Evolutionary conservation across 92 coral and sea anemone genomes (phyloP).

Genomic region (Phenganax subtilis): DNA sequence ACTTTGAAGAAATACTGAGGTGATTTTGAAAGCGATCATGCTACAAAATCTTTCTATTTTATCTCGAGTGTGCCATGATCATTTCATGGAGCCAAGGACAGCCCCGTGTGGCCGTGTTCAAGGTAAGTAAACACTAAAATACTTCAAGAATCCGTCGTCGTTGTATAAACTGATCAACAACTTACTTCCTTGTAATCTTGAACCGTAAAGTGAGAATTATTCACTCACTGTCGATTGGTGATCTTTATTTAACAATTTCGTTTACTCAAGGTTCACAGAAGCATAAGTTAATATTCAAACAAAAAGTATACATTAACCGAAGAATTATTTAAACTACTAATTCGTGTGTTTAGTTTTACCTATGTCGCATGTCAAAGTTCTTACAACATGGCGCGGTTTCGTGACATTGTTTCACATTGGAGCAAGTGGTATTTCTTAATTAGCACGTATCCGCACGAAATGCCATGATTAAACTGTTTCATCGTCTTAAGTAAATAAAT

Average conservation of each 20-base stretch:
- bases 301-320: conserved; percentile 13
- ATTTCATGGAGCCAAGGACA: conserved; percentile 32
- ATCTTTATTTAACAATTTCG: conserved; percentile 20
- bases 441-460: conserved; percentile 23
- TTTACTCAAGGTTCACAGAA: conserved; percentile 2
- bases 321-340: not conserved
- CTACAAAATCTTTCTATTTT: conserved; percentile 37
- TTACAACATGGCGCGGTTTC: conserved; percentile 21
- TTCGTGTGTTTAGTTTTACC: not conserved
- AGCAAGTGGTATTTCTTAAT: conserved; percentile 20
- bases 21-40: conserved; percentile 10
- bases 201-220: not conserved
- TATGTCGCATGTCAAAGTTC: not conserved
- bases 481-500: not conserved
- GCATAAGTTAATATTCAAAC: conserved; percentile 6
- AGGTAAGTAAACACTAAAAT: conserved; percentile 11
- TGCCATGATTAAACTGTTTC: not conserved
- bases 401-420: conserved; percentile 20
- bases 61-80: conserved; percentile 39
- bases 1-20: not conserved
- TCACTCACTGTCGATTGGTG: not conserved
- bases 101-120: conserved; percentile 41
- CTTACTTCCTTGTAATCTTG: too few species aligned
- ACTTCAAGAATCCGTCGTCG: not conserved
- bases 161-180: too few species aligned